phyloP scores from a whole-genome alignment of 2,797 vertebrate genomes.

The Artibeus lituratus region DNA sequence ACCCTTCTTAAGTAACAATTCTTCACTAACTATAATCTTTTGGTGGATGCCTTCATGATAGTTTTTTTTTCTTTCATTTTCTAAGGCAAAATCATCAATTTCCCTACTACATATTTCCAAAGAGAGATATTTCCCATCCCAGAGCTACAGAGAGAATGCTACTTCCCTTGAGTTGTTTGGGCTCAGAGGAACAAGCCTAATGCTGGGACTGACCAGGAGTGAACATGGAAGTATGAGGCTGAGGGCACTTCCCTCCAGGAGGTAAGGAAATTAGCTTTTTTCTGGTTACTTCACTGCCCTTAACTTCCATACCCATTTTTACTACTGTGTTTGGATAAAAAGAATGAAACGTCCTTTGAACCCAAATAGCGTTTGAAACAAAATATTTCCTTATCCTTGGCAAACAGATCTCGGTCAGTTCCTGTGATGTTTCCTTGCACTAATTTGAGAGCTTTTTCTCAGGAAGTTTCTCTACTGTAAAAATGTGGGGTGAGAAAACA shows the following conservation, averaged over 20 bases:
- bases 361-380: background rate
- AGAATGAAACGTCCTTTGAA: background rate
- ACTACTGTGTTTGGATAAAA: background rate
- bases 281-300: background rate
- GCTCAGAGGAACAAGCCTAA: background rate
- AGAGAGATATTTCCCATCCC: background rate
- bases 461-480: constrained; percentile 50
- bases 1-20: background rate
- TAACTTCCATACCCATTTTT: background rate
- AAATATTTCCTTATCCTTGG: constrained; percentile 60
- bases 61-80: background rate
- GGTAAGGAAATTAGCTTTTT: background rate
- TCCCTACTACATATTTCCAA: background rate
- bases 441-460: constrained; percentile 44
- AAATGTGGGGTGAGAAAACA: constrained; percentile 31
- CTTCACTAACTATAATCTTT: background rate
- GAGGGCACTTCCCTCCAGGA: background rate
- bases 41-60: background rate
- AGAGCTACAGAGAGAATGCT: background rate
- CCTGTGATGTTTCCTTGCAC: constrained; percentile 52
- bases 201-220: background rate
- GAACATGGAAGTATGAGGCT: background rate
- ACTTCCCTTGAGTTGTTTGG: background rate
- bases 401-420: constrained; percentile 53
- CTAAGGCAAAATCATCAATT: background rate